These are phyloP conservation scores for Osmerus mordax DNA, from an alignment of 2,113 vertebrate genomes.

Conservation along the genomic window DNA sequence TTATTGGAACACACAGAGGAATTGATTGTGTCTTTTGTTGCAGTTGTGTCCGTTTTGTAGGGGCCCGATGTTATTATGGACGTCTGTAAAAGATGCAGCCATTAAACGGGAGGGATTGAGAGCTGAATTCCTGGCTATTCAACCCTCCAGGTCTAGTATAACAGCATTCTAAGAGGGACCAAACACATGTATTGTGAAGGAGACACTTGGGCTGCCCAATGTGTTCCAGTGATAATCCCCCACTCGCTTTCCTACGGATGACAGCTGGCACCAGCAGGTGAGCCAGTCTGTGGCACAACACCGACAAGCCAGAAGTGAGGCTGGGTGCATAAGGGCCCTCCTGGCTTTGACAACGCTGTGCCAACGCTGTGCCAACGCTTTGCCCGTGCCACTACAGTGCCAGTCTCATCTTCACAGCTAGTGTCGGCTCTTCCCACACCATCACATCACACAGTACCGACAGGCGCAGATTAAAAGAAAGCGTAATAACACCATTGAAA, in stretches of 20 bases:
- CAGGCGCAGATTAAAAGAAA: not conserved
- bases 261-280: slow-evolving; percentile 52
- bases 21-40: too few species aligned
- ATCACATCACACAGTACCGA: not conserved
- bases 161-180: slow-evolving; percentile 49
- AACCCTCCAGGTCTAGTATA: slow-evolving; percentile 55
- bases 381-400: too few species aligned
- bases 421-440: not conserved
- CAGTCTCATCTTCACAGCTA: too few species aligned
- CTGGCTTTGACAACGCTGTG: slow-evolving; percentile 24
- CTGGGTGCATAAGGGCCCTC: slow-evolving; percentile 18
- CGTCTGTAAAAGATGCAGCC: not conserved
- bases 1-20: too few species aligned
- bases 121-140: slow-evolving; percentile 46
- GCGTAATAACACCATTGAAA: not conserved
- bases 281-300: slow-evolving; percentile 47
- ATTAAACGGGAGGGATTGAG: slow-evolving; percentile 32
- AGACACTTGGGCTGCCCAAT: slow-evolving; percentile 34
- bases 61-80: too few species aligned
- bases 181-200: slow-evolving; percentile 43
- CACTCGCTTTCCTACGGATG: slow-evolving; percentile 42
- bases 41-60: too few species aligned
- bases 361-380: slow-evolving; percentile 8
- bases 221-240: slow-evolving; percentile 53
- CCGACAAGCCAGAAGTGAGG: slow-evolving; percentile 43